Evolutionary conservation across 2,888 invertebrate species (phyloP).

Genomic region (Mythimna albipuncta): DNA sequence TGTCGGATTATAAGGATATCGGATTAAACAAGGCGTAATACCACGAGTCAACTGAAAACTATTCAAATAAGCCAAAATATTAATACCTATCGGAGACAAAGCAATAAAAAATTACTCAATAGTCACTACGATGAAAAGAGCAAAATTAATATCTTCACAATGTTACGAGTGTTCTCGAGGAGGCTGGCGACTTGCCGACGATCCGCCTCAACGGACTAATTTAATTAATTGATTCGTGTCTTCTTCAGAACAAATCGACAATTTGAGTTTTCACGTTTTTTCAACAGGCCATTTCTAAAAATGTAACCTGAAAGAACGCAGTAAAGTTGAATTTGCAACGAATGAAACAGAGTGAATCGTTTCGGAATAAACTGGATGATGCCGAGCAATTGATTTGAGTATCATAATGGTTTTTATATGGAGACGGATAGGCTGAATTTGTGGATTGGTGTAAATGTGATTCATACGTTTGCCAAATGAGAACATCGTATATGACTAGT

Average conservation of each 20-base stretch:
- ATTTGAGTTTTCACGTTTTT: conserved; percentile 55
- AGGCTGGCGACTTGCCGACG: conserved; percentile 66
- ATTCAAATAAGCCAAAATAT: conserved; percentile 11
- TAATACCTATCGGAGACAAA: conserved; percentile 28
- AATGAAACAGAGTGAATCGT: conserved; percentile 41
- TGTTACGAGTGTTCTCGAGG: conserved; percentile 45
- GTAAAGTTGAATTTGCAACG: conserved; percentile 55
- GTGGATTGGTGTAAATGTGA: conserved; percentile 62
- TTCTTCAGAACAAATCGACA: conserved; percentile 67
- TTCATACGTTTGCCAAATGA: conserved; percentile 53
- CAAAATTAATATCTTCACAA: conserved; percentile 61
- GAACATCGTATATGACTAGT: conserved; percentile 11
- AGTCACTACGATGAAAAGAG: conserved; percentile 40
- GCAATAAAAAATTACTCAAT: conserved; percentile 11
- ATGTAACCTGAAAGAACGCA: conserved; percentile 39
- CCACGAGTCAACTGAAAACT: background rate
- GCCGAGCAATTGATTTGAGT: conserved; percentile 73
- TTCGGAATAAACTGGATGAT: conserved; percentile 64
- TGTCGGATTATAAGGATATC: too few species aligned
- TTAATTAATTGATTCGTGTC: conserved; percentile 80
- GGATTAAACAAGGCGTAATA: too few species aligned
- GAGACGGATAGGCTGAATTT: conserved; percentile 67
- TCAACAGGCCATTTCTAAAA: conserved; percentile 34
- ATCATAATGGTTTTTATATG: conserved; percentile 74
- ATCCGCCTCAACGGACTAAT: conserved; percentile 75